Evolutionary conservation across 2,888 invertebrate genomes (phyloP).

Genomic region (Andrena bicolor): DNA sequence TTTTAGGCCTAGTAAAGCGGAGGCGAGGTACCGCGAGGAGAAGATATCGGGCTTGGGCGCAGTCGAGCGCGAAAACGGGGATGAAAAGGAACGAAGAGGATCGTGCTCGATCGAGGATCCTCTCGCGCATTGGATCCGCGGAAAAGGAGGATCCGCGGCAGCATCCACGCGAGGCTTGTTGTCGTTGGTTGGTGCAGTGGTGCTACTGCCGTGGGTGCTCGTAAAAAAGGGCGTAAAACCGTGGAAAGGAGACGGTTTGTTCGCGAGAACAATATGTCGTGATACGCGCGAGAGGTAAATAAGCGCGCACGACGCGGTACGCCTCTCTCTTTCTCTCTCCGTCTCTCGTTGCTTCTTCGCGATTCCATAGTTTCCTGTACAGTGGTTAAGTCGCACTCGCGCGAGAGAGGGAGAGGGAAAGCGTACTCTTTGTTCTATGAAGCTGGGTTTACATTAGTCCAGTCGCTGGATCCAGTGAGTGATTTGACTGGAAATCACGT

Average conservation of each 20-base stretch:
- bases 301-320: background rate
- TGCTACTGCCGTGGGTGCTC: background rate
- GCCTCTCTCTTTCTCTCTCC: too few species aligned
- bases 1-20: background rate
- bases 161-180: background rate
- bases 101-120: background rate
- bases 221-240: constrained; percentile 22
- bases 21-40: background rate
- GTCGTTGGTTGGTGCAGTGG: background rate
- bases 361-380: background rate
- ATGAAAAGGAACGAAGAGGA: background rate
- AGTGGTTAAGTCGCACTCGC: background rate
- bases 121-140: background rate
- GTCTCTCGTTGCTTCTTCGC: background rate
- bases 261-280: constrained; percentile 30
- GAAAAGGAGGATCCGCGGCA: background rate
- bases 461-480: too few species aligned
- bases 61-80: background rate
- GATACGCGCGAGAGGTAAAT: constrained; percentile 1
- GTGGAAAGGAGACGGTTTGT: constrained; percentile 3
- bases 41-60: background rate
- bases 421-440: background rate
- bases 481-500: too few species aligned
- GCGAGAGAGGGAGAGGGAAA: background rate
- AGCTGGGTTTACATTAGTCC: too few species aligned